phyloP scores from a whole-genome alignment of 1,140 invertebrate species.

The Homalodisca vitripennis region DNA sequence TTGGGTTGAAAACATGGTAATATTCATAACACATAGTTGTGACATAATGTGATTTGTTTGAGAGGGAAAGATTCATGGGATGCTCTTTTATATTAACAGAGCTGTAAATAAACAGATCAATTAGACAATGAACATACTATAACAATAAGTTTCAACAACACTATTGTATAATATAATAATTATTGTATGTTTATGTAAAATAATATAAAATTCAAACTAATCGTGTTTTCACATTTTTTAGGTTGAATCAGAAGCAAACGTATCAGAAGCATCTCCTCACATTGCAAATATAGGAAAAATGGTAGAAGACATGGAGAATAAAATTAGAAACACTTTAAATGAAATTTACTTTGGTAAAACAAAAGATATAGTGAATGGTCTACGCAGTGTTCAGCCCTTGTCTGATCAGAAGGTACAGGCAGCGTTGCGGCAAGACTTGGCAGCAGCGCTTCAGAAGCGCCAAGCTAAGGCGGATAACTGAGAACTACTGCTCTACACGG shows the following conservation, averaged over 20 bases:
- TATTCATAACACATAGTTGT: too few relatives aligned
- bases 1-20: too few relatives aligned
- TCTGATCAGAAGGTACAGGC: conserved; percentile 80
- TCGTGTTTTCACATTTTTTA: conserved; percentile 47
- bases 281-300: conserved; percentile 97
- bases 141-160: too few relatives aligned
- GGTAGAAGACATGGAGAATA: conserved; percentile 99
- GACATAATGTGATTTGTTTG: too few relatives aligned
- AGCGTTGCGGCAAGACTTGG: conserved; percentile 83
- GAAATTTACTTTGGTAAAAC: conserved; percentile 99
- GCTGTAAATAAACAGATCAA: too few relatives aligned
- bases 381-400: conserved; percentile 84
- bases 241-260: conserved; percentile 86
- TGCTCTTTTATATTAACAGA: too few relatives aligned
- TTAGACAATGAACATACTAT: too few relatives aligned
- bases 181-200: too few relatives aligned
- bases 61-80: too few relatives aligned
- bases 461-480: conserved; percentile 55
- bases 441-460: conserved; percentile 74
- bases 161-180: too few relatives aligned
- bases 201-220: not conserved
- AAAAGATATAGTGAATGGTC: conserved; percentile 97
- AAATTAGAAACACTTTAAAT: conserved; percentile 96
- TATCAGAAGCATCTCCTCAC: conserved; percentile 92
- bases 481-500: conserved; percentile 25